Evolutionary conservation across 2,888 invertebrate species (phyloP), one percentile per base, ranked within the genome.

Genomic region (Lymantria monacha): DNA sequence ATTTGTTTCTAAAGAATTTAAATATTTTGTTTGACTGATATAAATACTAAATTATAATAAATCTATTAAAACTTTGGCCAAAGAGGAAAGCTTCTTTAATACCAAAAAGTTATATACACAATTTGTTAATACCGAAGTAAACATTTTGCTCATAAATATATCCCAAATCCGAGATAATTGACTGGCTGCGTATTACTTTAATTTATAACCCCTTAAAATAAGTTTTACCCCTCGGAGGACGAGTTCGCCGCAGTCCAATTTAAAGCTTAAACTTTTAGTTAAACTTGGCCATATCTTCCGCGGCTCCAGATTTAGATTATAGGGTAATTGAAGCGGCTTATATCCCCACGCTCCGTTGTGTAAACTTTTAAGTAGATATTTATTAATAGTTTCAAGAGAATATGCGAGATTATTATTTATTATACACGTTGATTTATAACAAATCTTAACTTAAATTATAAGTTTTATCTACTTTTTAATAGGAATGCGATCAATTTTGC

Each of bases 131-230:
- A 53, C 31, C 44, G 22, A 56, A 61, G 55, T 60, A 59, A 60
- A 60, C 53, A 59, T 51, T 62, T 49, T 14, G 46, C 58, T 63
- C 59, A 59, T 66, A 69, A 70, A 74, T 70, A 67, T 66, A 64
- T 61, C 59, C 58, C 55, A 60, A 66, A 72, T 66, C 61, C 64
- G 51, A 73, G 68, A 76, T 85, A 84, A 85, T 85, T 82, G 83
- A 85, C 79, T 79, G 76, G 66, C 71, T 76, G 76, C 74, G 79
- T 79, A 85, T 83, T 82, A 22, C 78, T 83, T 82, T 83, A 85
- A 87, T 85, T 84, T 85, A 84, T 74, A 81, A 74, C 82, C 83
- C 85, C 79, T 82, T 82, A 77, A 82, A 81, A 81, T 75, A 81
- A 83, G 81, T 81, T 81, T 73, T 51, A 49, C 53, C 74, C 74